Conservation (phyloP, 2,888 invertebrate genomes). For the Rotaria socialis region DNA sequence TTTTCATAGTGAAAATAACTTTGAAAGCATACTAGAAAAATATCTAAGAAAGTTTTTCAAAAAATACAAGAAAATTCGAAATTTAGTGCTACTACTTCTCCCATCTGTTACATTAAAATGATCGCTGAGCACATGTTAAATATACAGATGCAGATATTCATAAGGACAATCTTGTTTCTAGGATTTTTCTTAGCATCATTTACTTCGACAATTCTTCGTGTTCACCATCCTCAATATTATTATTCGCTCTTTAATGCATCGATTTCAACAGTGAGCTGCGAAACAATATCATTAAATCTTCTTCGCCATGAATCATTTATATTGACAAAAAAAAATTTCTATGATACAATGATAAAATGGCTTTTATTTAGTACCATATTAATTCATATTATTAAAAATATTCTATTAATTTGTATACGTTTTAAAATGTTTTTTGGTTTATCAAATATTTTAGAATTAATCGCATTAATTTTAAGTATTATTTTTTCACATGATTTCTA, state of each 20-base stretch:
- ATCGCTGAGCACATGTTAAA: no score
- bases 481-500: constrained; percentile 21
- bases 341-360: constrained; percentile 12
- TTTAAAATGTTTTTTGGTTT: constrained; percentile 10
- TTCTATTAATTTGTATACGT: constrained; percentile 7
- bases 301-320: not conserved
- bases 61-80: no score
- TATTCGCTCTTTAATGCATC: constrained; percentile 18
- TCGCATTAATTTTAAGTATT: constrained; percentile 1
- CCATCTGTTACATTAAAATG: no score
- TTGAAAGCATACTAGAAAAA: no score
- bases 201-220: not conserved
- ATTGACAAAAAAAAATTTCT: not conserved
- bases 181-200: constrained; percentile 14
- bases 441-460: constrained; percentile 1
- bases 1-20: no score
- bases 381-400: not conserved
- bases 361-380: not conserved
- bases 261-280: not conserved
- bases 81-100: no score
- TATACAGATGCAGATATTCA: no score
- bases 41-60: no score
- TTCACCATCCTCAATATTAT: constrained; percentile 15
- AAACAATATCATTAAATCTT: constrained; percentile 15
- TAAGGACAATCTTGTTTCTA: not conserved